These are phyloP conservation scores for Oreochromis aureus DNA, from an alignment of 2,113 vertebrate genomes.

Conservation along the genomic window DNA sequence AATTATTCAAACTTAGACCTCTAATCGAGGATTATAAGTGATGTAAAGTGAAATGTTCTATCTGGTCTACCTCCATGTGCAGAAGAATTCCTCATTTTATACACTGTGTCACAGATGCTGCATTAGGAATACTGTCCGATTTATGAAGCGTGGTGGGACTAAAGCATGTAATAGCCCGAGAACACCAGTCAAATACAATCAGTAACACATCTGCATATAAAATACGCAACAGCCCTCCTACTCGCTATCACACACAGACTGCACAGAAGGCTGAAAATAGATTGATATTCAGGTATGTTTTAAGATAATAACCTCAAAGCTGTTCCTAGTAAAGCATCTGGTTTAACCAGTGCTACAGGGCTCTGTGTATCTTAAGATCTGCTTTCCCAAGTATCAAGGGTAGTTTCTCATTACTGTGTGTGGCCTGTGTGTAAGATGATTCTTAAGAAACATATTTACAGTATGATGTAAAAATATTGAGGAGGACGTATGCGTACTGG, in stretches of 20 bases:
- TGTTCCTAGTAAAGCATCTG: background rate
- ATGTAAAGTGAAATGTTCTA: background rate
- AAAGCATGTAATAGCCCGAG: background rate
- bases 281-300: background rate
- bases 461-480: background rate
- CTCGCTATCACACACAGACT: background rate
- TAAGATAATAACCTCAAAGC: background rate
- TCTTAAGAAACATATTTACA: background rate
- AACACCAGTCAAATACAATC: background rate
- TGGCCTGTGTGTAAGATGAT: background rate
- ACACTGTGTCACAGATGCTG: background rate
- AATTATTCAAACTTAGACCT: background rate
- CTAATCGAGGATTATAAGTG: background rate
- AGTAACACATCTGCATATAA: background rate
- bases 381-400: background rate
- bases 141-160: background rate
- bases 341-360: background rate
- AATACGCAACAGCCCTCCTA: background rate
- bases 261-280: background rate
- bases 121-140: background rate
- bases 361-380: background rate
- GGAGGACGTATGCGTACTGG: fast-evolving
- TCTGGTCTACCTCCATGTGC: background rate
- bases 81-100: background rate
- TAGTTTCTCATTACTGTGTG: background rate